Evolutionary conservation across 2,113 vertebrate genomes (phyloP).

Genomic region (Heterochromis multidens): DNA sequence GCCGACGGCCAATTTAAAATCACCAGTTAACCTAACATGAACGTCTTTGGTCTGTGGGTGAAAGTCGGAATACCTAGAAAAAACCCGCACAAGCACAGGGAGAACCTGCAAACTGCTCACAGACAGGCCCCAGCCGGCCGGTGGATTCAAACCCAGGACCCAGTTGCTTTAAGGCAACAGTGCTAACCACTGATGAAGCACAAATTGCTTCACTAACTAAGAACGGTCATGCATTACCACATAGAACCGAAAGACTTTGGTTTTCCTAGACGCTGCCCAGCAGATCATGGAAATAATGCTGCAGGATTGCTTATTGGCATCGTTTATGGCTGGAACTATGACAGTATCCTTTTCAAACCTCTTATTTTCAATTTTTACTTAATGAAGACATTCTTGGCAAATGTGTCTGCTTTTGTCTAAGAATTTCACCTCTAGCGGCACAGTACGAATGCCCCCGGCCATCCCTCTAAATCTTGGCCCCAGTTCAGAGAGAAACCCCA

Average conservation of each 20-base stretch:
- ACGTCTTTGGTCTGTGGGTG: neutral
- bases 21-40: neutral
- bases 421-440: neutral
- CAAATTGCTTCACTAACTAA: neutral
- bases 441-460: neutral
- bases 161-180: neutral
- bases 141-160: neutral
- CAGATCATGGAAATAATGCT: neutral
- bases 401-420: neutral
- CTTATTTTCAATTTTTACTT: neutral
- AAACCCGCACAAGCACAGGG: neutral
- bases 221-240: slow-evolving; percentile 2
- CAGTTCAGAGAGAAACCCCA: neutral
- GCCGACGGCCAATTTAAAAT: neutral
- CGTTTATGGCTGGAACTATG: neutral
- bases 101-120: neutral
- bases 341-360: neutral
- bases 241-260: neutral
- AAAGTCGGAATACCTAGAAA: too few relatives aligned
- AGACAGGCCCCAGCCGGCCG: neutral
- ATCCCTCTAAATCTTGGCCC: neutral
- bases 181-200: neutral
- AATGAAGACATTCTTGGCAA: neutral
- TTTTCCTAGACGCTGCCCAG: neutral
- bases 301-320: neutral